Percentiles rank a stretch among this genome's conserved stretches.
Evolutionary conservation across 2,888 invertebrate species (phyloP).

Genomic region (Ferrisia virgata): DNA sequence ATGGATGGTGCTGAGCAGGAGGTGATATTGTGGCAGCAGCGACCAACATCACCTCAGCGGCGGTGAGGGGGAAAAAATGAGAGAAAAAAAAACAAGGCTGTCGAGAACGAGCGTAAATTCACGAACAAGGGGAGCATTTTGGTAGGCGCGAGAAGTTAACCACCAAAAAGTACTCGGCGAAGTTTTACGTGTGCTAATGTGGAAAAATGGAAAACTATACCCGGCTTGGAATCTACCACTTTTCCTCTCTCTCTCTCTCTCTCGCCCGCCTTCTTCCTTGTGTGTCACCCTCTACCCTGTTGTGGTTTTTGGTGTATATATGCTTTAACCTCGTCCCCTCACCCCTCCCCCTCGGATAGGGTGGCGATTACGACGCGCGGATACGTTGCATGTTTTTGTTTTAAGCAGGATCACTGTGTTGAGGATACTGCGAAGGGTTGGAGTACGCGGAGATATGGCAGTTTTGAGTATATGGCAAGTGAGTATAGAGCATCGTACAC

Average conservation of each 20-base stretch:
- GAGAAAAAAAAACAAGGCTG: neutral
- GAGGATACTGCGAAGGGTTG: neutral
- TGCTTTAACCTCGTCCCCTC: neutral
- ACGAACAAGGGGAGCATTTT: neutral
- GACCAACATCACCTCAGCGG: neutral
- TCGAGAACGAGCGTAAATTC: neutral
- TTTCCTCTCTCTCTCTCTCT: neutral
- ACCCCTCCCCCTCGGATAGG: neutral
- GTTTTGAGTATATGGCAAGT: too few species aligned
- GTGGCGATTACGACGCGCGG: neutral
- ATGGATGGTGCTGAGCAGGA: too few species aligned
- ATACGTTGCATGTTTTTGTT: neutral
- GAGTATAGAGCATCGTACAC: too few species aligned
- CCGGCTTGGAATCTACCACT: neutral
- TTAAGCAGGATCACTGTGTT: neutral
- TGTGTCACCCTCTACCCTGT: too few species aligned
- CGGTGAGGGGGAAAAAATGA: constrained; percentile 3
- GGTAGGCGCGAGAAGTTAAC: neutral
- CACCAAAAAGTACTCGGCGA: neutral
- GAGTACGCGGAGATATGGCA: neutral
- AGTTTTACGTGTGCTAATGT: constrained; percentile 4
- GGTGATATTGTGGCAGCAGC: neutral
- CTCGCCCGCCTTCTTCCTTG: neutral
- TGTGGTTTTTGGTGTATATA: too few species aligned
- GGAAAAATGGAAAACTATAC: neutral